Percentiles rank a stretch among this genome's conserved stretches.
phyloP scores from a whole-genome alignment of 2,113 vertebrate species.

The Colius striatus region DNA sequence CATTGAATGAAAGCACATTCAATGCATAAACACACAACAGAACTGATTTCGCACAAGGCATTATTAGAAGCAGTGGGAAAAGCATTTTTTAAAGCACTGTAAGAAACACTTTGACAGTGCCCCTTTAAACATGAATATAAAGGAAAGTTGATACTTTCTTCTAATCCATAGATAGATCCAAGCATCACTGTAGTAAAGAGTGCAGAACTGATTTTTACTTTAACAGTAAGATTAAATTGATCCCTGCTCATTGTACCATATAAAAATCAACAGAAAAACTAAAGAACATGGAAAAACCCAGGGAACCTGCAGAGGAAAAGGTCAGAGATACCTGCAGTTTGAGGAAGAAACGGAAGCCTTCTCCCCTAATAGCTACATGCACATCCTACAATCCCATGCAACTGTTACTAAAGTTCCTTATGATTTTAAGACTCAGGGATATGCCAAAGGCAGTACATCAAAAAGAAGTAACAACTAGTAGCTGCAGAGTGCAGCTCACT shows the following conservation, averaged over 20 bases:
- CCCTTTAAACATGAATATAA: conserved; percentile 11
- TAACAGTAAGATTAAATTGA: conserved; percentile 47
- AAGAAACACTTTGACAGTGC: background rate
- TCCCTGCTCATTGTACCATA: conserved; percentile 3
- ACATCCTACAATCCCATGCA: background rate
- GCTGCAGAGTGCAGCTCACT: background rate
- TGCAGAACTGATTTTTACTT: conserved; percentile 8
- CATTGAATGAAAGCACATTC: conserved; percentile 48
- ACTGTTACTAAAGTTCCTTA: background rate
- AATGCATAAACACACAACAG: conserved; percentile 30
- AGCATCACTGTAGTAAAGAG: background rate
- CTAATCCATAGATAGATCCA: conserved; percentile 26
- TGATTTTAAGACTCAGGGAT: background rate
- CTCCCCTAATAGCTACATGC: background rate
- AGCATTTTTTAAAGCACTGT: background rate
- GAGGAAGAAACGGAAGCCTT: background rate
- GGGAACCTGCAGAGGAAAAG: conserved; percentile 4
- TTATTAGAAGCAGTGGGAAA: conserved; percentile 54
- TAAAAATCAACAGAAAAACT: conserved; percentile 37
- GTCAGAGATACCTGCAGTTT: background rate
- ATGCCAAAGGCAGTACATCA: background rate
- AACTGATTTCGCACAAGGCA: background rate
- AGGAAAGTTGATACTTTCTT: background rate
- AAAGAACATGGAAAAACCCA: background rate
- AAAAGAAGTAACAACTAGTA: background rate